Base-by-base conservation (phyloP, 1,140 invertebrate species). In the Asobara japonica region DNA sequence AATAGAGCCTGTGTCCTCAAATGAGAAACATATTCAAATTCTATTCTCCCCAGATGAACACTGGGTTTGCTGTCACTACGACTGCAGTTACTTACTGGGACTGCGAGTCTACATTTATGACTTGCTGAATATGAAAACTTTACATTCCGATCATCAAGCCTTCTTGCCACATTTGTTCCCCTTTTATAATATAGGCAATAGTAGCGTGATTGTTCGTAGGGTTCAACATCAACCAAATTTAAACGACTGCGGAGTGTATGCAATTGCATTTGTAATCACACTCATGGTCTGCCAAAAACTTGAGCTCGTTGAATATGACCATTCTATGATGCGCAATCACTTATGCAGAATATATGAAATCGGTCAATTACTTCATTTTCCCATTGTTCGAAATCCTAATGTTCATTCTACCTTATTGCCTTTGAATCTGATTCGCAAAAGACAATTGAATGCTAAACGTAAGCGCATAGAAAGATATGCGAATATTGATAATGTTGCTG, bases 21-120 rank as follows among this genome's bases (percentile, higher is more conserved):
- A 66, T 25, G 8, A 25, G n/a, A 73, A 69, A 65, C 56, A 73
- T 20, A 73, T 74, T 25, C 72, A 70, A 25, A 65, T 74, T 38
- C 31, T 70, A 2, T 65, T 65, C 8, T 65, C 60, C 27, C 36
- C 13, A 11, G 30, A 16, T 48, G 68, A 64, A 10, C 75, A 76
- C 74, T 76, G 69, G 72, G 31, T 74, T 4, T 76, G 72, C 36
- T 31, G 30, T 48, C 74, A 72, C 66, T 76, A 76, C 45, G 69
- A 76, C 56, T 48, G 31, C 5, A 65, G 66, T 11, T 36, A 68
- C n/a, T n/a, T n/a, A n/a, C n/a, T n/a, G n/a, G n/a, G n/a, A n/a
- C n/a, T n/a, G n/a, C n/a, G n/a, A n/a, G 29, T 76, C 3, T 74
- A 66, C 20, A 71, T 74, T 25, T 74, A 72, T 33, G 72, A 76